These are phyloP conservation scores for Drosophila flavopinicola DNA, from an alignment of 2,888 invertebrate species.

Conservation along the genomic window DNA sequence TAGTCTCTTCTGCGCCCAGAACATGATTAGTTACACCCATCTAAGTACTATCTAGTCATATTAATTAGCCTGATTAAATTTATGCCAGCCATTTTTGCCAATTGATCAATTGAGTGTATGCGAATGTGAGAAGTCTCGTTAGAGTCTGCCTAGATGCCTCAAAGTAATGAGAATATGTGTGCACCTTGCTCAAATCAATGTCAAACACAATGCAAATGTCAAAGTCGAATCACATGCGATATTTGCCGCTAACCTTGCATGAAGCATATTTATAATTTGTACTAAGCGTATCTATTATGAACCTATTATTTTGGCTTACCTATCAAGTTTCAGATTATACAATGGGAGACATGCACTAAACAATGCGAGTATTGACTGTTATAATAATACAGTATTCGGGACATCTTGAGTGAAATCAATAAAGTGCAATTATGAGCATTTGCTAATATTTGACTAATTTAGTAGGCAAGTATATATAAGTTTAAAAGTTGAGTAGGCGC, in stretches of 20 bases:
- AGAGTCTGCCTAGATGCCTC: background rate
- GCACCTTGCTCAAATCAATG: constrained; percentile 33
- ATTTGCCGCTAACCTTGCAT: constrained; percentile 22
- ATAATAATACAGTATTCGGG: no score
- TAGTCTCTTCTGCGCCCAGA: background rate
- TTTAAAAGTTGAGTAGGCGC: no score
- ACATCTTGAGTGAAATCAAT: no score
- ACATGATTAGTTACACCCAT: constrained; percentile 18
- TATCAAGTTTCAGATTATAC: no score
- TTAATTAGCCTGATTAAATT: constrained; percentile 56
- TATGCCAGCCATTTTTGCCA: constrained; percentile 34
- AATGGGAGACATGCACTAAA: no score
- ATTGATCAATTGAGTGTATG: constrained; percentile 51
- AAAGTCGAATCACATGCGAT: constrained; percentile 28
- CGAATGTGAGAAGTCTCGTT: background rate
- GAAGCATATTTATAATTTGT: background rate
- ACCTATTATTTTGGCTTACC: background rate
- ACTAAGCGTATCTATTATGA: background rate
- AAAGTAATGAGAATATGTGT: background rate
- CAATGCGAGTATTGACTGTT: no score
- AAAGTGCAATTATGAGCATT: no score
- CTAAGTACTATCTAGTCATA: constrained; percentile 3
- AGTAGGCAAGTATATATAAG: no score
- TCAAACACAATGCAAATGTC: constrained; percentile 43
- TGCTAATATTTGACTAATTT: no score